Evolutionary conservation across 2,888 invertebrate species (phyloP).

Genomic region (Graphium colonna): DNA sequence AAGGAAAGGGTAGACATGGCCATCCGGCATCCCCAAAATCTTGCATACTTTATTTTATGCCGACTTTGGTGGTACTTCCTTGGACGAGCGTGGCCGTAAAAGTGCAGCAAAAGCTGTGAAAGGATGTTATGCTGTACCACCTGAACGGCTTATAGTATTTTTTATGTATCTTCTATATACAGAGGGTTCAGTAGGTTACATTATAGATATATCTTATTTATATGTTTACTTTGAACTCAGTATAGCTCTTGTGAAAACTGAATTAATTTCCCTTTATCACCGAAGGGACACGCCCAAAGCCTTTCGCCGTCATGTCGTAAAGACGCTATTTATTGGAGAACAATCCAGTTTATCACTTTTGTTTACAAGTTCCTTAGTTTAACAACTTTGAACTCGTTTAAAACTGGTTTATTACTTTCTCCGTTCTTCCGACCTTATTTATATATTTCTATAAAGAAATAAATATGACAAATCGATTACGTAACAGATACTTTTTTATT

Average conservation of each 20-base stretch:
- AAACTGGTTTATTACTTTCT: slow-evolving; percentile 7
- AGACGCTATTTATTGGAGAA: slow-evolving; percentile 16
- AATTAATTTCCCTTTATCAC: slow-evolving; percentile 10
- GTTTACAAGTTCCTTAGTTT: slow-evolving; percentile 22
- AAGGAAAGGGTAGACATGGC: too few species aligned
- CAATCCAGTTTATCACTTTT: slow-evolving; percentile 22
- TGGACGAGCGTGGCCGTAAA: too few species aligned
- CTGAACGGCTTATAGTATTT: too few species aligned
- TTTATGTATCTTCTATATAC: too few species aligned
- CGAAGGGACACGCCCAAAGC: slow-evolving; percentile 9
- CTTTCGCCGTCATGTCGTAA: slow-evolving; percentile 16
- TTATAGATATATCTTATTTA: background rate
- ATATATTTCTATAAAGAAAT: background rate
- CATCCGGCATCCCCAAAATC: too few species aligned
- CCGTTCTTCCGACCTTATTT: slow-evolving; percentile 4
- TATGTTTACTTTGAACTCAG: background rate
- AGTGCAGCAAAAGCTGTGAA: too few species aligned
- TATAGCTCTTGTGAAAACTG: background rate
- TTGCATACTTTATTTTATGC: too few species aligned
- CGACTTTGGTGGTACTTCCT: too few species aligned
- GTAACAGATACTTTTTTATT: background rate
- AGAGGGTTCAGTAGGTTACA: too few species aligned
- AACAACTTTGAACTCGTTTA: slow-evolving; percentile 20
- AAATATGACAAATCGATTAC: background rate
- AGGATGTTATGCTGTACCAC: too few species aligned